Conservation (phyloP, 1,140 invertebrate genomes). For the Drosophila kikkawai region DNA sequence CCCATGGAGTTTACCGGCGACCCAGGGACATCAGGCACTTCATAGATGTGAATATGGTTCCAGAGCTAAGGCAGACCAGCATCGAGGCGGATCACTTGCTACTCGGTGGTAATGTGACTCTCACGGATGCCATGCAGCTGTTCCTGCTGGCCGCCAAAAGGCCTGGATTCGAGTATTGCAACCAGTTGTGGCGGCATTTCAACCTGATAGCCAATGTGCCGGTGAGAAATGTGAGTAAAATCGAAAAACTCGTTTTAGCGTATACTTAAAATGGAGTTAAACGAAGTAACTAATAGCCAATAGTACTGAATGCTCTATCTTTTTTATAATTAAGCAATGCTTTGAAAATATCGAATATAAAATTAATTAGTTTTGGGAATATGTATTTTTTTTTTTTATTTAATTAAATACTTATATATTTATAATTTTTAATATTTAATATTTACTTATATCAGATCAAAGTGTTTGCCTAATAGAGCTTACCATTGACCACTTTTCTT, state of each 20-base stretch:
- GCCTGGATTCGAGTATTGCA: constrained; percentile 86
- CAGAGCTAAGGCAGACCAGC: constrained; percentile 87
- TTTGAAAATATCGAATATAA: not conserved
- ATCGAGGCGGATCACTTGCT: constrained; percentile 86
- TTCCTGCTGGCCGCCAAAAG: constrained; percentile 86
- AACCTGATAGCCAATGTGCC: constrained; percentile 90
- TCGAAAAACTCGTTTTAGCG: constrained; percentile 52
- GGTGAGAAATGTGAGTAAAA: constrained; percentile 89
- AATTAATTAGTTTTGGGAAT: not conserved
- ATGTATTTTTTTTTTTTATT: not conserved
- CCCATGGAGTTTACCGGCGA: constrained; percentile 88
- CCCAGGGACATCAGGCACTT: constrained; percentile 86
- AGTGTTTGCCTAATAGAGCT: not conserved
- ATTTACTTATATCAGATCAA: not conserved
- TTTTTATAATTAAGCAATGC: not conserved
- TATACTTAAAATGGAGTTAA: not conserved
- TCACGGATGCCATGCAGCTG: constrained; percentile 88
- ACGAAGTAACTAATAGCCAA: not conserved
- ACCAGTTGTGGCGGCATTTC: constrained; percentile 86
- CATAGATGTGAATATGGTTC: constrained; percentile 88
- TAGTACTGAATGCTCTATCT: constrained; percentile 6
- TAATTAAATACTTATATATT: not conserved
- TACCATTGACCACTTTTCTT: too few species aligned
- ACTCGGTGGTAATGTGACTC: constrained; percentile 88
- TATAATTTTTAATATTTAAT: not conserved